Evolutionary conservation across 2,113 vertebrate species (phyloP).

Genomic region (Amblyopsis rosae): DNA sequence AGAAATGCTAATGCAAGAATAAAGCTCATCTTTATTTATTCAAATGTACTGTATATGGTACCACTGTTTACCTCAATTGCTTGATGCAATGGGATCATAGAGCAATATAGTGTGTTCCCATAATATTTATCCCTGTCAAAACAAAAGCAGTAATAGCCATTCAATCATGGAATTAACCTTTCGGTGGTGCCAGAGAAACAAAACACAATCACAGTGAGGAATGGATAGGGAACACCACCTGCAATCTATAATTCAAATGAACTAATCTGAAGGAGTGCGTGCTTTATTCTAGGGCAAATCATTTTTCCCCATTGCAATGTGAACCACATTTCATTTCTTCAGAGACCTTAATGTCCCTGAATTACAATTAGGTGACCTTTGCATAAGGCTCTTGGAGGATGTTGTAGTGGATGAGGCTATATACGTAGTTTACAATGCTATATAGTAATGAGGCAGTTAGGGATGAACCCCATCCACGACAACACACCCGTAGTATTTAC

Average conservation of each 20-base stretch:
- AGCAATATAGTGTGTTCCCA: slow-evolving; percentile 11
- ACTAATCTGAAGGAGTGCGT: slow-evolving; percentile 31
- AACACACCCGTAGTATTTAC: neutral
- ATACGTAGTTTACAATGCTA: slow-evolving; percentile 1
- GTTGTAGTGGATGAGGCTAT: too few relatives aligned
- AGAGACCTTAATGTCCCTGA: slow-evolving; percentile 28
- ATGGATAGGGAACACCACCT: slow-evolving; percentile 34
- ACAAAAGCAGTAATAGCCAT: slow-evolving; percentile 33
- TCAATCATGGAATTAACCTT: slow-evolving; percentile 67
- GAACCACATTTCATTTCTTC: slow-evolving; percentile 47
- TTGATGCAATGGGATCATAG: slow-evolving; percentile 2
- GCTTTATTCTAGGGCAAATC: slow-evolving; percentile 29
- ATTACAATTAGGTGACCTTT: slow-evolving; percentile 59
- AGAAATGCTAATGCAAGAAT: too few relatives aligned
- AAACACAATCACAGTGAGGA: slow-evolving; percentile 50
- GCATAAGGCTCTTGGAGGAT: slow-evolving; percentile 21
- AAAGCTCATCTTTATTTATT: neutral
- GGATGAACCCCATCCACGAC: slow-evolving; percentile 10
- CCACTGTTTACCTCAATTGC: neutral
- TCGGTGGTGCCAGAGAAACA: slow-evolving; percentile 33
- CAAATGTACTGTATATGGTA: neutral
- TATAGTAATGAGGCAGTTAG: slow-evolving; percentile 10
- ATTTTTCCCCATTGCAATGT: slow-evolving; percentile 44
- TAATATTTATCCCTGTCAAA: slow-evolving; percentile 27
- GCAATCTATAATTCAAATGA: slow-evolving; percentile 59